phyloP scores from a whole-genome alignment of 2,797 vertebrate genomes.

The Pempheris klunzingeri region DNA sequence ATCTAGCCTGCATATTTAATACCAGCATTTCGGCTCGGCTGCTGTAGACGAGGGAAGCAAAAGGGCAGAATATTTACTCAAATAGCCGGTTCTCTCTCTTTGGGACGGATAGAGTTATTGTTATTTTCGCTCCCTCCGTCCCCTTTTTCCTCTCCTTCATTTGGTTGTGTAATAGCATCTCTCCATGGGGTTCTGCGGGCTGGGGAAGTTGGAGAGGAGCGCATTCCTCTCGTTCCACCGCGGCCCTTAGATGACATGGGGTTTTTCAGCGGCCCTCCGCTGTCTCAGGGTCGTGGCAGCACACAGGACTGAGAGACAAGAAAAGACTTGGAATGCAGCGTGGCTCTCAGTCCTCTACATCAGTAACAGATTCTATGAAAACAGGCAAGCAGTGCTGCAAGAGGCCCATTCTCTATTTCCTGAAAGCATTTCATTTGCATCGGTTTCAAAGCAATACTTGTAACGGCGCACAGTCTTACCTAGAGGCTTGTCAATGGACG shows the following conservation, averaged over 20 bases:
- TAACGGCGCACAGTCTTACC: slow-evolving; percentile 11
- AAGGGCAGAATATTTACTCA: slow-evolving; percentile 68
- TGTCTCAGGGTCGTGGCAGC: slow-evolving; percentile 58
- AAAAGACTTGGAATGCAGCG: slow-evolving; percentile 42
- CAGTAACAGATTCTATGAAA: slow-evolving; percentile 38
- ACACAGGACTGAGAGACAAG: slow-evolving; percentile 32
- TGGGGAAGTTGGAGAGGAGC: slow-evolving; percentile 63
- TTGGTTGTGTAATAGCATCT: slow-evolving; percentile 70
- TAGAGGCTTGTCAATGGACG: slow-evolving; percentile 33
- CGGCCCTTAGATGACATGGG: slow-evolving; percentile 61
- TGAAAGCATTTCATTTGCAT: slow-evolving; percentile 57
- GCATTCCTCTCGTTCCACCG: slow-evolving; percentile 76
- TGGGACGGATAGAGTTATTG: slow-evolving; percentile 69
- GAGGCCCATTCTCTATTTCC: slow-evolving; percentile 33
- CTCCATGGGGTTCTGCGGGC: slow-evolving; percentile 65
- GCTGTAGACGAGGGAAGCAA: slow-evolving; percentile 52
- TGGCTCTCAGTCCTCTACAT: slow-evolving; percentile 26
- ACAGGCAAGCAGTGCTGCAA: slow-evolving; percentile 17
- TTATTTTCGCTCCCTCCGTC: slow-evolving; percentile 57
- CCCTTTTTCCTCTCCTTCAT: slow-evolving; percentile 48
- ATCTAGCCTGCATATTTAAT: slow-evolving; percentile 75
- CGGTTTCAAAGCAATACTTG: slow-evolving; percentile 42
- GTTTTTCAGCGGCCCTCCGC: slow-evolving; percentile 46
- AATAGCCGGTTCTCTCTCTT: slow-evolving; percentile 58
- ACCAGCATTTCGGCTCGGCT: slow-evolving; percentile 55